Percentiles rank a stretch among this genome's conserved stretches.
These are phyloP conservation scores for Hipposideros armiger DNA, from an alignment of 2,113 vertebrate genomes.

Conservation along the genomic window DNA sequence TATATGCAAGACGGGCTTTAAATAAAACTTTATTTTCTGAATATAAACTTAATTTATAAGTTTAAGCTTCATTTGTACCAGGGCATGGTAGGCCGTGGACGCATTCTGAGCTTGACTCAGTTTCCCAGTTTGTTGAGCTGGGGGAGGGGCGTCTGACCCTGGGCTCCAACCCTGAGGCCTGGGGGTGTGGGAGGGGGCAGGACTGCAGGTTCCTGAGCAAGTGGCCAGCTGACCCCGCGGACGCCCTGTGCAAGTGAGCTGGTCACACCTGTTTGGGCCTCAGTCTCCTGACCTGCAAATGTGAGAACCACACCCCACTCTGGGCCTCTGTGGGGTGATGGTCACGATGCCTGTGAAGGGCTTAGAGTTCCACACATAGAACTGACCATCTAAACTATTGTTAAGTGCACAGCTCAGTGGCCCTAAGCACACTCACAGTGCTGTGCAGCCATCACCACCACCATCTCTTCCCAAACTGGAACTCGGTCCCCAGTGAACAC, in stretches of 20 bases:
- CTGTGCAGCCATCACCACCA: rapidly evolving
- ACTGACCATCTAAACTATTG: rapidly evolving
- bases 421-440: too few relatives aligned
- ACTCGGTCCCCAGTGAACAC: too few relatives aligned
- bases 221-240: too few relatives aligned
- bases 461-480: neutral
- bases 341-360: rapidly evolving
- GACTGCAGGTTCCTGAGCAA: neutral
- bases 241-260: neutral
- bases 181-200: neutral
- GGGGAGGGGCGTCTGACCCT: neutral
- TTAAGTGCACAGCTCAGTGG: rapidly evolving
- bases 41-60: neutral
- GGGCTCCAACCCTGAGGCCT: neutral
- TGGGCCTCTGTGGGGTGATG: neutral
- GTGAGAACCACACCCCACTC: too few relatives aligned
- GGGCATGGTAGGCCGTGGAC: neutral
- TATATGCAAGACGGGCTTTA: rapidly evolving
- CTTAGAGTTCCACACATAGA: neutral
- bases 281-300: neutral
- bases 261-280: too few relatives aligned
- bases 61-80: neutral
- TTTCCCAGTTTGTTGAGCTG: neutral
- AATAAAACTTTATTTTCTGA: neutral
- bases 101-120: neutral